Conservation (phyloP, 2,888 invertebrate species). For the Magallana nippona region DNA sequence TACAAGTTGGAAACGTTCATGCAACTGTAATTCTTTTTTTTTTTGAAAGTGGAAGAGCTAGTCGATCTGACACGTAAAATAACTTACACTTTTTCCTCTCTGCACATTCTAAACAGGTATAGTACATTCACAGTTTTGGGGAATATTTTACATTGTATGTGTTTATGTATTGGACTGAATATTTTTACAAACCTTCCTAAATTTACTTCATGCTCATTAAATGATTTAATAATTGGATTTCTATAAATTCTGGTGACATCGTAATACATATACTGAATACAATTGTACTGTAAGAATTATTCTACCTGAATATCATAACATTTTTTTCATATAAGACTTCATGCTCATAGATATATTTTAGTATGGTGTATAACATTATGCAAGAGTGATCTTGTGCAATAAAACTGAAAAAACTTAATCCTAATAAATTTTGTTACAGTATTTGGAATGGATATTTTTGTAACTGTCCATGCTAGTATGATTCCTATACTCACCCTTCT, state of each 20-base stretch:
- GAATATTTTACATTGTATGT: neutral
- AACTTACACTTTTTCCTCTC: conserved; percentile 21
- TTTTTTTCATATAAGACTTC: neutral
- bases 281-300: neutral
- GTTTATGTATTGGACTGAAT: no score
- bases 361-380: neutral
- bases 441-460: neutral
- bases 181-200: no score
- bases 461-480: conserved; percentile 1
- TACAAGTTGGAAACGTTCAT: neutral
- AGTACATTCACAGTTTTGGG: neutral
- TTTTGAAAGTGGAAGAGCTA: neutral
- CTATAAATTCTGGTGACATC: no score
- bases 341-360: conserved; percentile 17
- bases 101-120: conserved; percentile 25
- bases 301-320: neutral
- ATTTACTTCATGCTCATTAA: no score
- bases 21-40: no score
- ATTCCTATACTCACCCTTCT: conserved; percentile 31
- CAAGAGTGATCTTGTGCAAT: neutral
- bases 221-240: no score
- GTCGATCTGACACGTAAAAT: neutral
- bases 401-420: neutral
- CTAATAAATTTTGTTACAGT: neutral
- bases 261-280: no score